Conservation (phyloP, 2,888 invertebrate genomes). For the Agrotis ipsilon region DNA sequence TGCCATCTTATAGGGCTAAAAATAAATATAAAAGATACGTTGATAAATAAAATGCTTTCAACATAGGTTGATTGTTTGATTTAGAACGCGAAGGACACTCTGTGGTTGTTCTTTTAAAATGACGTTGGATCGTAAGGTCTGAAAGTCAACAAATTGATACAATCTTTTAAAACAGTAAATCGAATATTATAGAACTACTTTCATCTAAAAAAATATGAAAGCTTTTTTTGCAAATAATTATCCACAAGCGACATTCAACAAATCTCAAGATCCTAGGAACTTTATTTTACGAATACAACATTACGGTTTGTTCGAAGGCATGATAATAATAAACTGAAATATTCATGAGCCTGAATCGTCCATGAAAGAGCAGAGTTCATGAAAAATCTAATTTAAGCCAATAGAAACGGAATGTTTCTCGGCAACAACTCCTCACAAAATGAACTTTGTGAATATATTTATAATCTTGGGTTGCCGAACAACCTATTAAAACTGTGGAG, state of each 20-base stretch:
- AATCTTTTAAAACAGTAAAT: neutral
- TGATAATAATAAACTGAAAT: slow-evolving; percentile 45
- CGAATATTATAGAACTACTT: neutral
- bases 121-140: no score
- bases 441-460: slow-evolving; percentile 39
- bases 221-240: no score
- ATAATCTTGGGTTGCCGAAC: slow-evolving; percentile 6
- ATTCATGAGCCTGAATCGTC: slow-evolving; percentile 34
- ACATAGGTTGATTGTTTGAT: no score
- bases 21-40: no score
- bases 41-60: no score
- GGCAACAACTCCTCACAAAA: slow-evolving; percentile 36
- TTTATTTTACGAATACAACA: slow-evolving; percentile 25
- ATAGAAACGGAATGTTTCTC: slow-evolving; percentile 42
- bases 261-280: slow-evolving; percentile 7
- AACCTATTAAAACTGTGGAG: slow-evolving; percentile 27
- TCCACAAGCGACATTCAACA: slow-evolving; percentile 12
- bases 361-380: slow-evolving; percentile 12
- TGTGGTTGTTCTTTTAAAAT: no score
- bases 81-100: no score
- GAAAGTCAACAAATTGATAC: neutral
- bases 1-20: no score
- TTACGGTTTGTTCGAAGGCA: slow-evolving; percentile 18
- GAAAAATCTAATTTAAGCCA: slow-evolving; percentile 21
- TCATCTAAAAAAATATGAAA: neutral